Evolutionary conservation across 1,140 invertebrate species (phyloP).

Genomic region (Drosophila sucinea): DNA sequence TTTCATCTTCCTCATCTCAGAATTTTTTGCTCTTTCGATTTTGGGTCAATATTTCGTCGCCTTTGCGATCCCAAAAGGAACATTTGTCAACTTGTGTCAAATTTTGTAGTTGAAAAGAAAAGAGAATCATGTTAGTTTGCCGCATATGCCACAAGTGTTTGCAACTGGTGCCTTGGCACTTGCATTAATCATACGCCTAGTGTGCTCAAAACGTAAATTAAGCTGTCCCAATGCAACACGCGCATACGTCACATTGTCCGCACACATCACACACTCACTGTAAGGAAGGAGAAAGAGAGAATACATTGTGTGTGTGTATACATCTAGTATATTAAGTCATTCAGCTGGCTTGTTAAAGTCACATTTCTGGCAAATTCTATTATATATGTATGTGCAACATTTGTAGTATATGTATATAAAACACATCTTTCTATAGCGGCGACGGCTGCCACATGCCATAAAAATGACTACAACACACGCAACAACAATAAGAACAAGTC

Average conservation of each 20-base stretch:
- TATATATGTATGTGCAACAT: conserved; percentile 25
- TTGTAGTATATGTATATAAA: neutral
- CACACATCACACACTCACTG: conserved; percentile 29
- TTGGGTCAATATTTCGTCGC: no score
- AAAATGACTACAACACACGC: conserved; percentile 72
- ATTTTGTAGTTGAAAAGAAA: neutral
- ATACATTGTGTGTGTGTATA: no score
- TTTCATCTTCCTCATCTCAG: no score
- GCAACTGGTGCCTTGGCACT: conserved; percentile 57
- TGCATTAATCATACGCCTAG: conserved; percentile 67
- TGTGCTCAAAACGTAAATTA: conserved; percentile 47
- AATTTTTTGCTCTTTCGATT: neutral
- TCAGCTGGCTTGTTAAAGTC: conserved; percentile 54
- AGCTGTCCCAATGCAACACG: conserved; percentile 58
- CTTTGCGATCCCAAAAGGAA: neutral
- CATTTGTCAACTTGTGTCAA: conserved; percentile 20
- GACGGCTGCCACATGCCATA: conserved; percentile 55
- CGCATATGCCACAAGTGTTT: conserved; percentile 66
- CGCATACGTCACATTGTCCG: conserved; percentile 63
- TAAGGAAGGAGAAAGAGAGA: neutral
- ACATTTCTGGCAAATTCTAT: conserved; percentile 55
- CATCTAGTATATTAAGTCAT: conserved; percentile 50
- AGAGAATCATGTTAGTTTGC: neutral
- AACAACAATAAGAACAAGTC: conserved; percentile 41
- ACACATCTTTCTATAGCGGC: conserved; percentile 18